phyloP scores from a whole-genome alignment of 2,888 invertebrate species.

The Habroteleia sp. region DNA sequence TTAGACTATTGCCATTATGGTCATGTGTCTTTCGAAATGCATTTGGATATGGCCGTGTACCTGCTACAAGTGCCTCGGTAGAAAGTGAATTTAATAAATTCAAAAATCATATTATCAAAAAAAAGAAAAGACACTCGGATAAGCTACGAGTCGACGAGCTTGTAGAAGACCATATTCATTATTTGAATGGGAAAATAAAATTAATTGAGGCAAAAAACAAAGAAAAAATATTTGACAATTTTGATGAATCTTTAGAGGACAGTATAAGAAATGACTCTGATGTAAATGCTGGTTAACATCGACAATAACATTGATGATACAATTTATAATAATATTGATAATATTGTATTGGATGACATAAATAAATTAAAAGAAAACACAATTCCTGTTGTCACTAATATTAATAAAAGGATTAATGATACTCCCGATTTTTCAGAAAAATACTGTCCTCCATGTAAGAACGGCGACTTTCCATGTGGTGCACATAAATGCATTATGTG shows the following conservation, averaged over 20 bases:
- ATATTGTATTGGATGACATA: no score
- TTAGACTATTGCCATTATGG: slow-evolving; percentile 1
- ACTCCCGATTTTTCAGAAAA: neutral
- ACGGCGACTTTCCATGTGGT: slow-evolving; percentile 9
- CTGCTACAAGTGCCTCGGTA: slow-evolving; percentile 3
- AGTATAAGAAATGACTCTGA: no score
- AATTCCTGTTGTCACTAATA: no score
- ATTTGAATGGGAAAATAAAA: neutral
- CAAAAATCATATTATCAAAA: neutral
- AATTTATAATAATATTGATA: no score
- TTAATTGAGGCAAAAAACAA: neutral
- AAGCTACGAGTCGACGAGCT: no score
- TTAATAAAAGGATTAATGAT: neutral
- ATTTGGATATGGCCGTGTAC: slow-evolving; percentile 15
- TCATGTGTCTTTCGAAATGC: neutral
- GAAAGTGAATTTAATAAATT: slow-evolving; percentile 22
- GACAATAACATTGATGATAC: no score
- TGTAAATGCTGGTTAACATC: no score
- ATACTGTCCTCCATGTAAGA: slow-evolving; percentile 7
- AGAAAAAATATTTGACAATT: no score
- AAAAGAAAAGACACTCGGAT: neutral
- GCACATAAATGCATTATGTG: slow-evolving; percentile 9
- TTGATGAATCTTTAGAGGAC: no score
- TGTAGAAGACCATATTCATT: no score
- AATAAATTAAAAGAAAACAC: neutral